Conservation (phyloP, 2,888 invertebrate genomes). For the Ischnus inquisitorius region DNA sequence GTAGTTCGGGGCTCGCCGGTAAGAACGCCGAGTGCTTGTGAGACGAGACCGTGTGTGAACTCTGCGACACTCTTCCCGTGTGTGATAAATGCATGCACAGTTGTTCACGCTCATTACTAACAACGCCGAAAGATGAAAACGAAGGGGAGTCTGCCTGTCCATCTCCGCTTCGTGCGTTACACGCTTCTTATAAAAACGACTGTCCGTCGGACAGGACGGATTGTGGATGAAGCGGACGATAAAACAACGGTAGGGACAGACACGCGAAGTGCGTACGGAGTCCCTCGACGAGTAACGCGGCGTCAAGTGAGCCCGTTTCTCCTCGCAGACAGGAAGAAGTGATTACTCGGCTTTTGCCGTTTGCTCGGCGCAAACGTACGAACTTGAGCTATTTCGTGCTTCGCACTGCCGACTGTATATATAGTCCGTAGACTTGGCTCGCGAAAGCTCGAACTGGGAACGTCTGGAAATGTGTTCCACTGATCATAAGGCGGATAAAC, state of each 20-base stretch:
- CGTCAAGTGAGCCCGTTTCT: conserved; percentile 30
- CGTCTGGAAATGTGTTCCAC: too few species aligned
- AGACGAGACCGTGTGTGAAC: conserved; percentile 52
- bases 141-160: conserved; percentile 1
- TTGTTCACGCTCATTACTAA: conserved; percentile 36
- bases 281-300: conserved; percentile 25
- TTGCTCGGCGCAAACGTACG: conserved; percentile 25
- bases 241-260: conserved; percentile 30
- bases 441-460: too few species aligned
- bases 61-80: conserved; percentile 45
- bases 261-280: conserved; percentile 18
- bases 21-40: conserved; percentile 37
- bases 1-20: conserved; percentile 43
- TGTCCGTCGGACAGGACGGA: background rate
- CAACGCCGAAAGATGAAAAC: conserved; percentile 50
- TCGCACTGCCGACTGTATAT: background rate
- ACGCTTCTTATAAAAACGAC: background rate
- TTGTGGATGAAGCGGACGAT: conserved; percentile 44
- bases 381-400: background rate
- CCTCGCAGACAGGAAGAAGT: conserved; percentile 45
- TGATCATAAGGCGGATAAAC: too few species aligned
- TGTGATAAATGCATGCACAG: conserved; percentile 58
- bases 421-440: background rate
- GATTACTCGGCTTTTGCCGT: conserved; percentile 35
- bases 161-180: background rate